Percentiles rank a stretch among this genome's conserved stretches.
Conservation (phyloP, 2,113 vertebrate species). For the Oophaga pumilio region DNA sequence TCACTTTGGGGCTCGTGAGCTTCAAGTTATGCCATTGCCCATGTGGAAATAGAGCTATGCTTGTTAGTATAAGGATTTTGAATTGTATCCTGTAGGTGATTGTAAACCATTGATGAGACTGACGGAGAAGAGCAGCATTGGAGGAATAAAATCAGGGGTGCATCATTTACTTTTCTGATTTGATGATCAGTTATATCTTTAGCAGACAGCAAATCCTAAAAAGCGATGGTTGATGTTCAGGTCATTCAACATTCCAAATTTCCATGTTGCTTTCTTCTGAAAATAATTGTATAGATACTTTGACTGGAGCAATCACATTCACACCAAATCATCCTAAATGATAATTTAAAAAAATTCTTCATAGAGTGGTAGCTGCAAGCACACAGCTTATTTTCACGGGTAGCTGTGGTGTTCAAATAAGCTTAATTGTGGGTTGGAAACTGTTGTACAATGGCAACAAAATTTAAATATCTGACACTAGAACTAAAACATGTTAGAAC, state of each 20-base stretch:
- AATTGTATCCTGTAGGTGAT: not conserved
- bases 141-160: not conserved
- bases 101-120: not conserved
- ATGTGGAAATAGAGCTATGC: too few species aligned
- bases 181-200: not conserved
- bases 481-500: slow-evolving; percentile 29
- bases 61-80: too few species aligned
- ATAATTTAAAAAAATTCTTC: slow-evolving; percentile 13
- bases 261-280: not conserved
- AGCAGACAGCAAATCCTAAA: not conserved
- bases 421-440: slow-evolving; percentile 26
- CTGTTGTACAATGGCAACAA: not conserved
- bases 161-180: not conserved
- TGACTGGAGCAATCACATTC: not conserved
- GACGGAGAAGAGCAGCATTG: not conserved
- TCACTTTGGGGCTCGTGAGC: too few species aligned
- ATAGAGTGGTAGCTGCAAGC: not conserved
- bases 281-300: slow-evolving; percentile 51
- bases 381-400: not conserved
- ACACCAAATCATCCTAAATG: slow-evolving; percentile 4
- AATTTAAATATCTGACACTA: slow-evolving; percentile 33
- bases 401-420: not conserved
- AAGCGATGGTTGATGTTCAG: not conserved
- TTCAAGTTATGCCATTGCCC: too few species aligned
- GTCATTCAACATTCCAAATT: too few species aligned